Percentiles rank a stretch among this genome's conserved stretches.
These are phyloP conservation scores for Iphiclides podalirius DNA, from an alignment of 2,888 invertebrate genomes.

Conservation along the genomic window DNA sequence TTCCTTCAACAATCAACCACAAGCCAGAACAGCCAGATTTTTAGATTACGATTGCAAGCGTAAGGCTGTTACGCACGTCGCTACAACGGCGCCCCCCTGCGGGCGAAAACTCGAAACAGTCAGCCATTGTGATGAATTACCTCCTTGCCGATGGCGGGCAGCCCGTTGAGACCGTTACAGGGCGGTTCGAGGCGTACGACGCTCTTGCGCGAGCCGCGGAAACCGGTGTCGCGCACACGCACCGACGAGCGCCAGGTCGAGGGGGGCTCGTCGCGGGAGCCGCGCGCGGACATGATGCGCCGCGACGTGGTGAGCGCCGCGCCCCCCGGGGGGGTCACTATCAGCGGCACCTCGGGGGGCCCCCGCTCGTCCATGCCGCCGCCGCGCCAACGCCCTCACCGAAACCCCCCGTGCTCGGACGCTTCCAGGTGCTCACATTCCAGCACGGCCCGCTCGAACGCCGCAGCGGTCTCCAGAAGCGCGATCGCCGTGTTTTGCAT, in stretches of 20 bases:
- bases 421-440: constrained; percentile 73
- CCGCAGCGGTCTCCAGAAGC: constrained; percentile 69
- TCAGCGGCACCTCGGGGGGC: constrained; percentile 72
- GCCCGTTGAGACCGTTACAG: constrained; percentile 82
- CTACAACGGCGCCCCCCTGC: too few species aligned
- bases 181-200: constrained; percentile 83
- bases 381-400: constrained; percentile 79
- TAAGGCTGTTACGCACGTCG: too few species aligned
- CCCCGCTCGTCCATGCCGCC: constrained; percentile 81
- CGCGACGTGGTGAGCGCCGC: constrained; percentile 64
- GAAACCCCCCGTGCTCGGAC: constrained; percentile 71
- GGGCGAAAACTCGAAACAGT: too few species aligned
- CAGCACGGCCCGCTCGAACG: constrained; percentile 69
- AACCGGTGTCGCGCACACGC: constrained; percentile 82
- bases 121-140: too few species aligned
- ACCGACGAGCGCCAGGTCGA: constrained; percentile 83
- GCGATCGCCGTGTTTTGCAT: constrained; percentile 77
- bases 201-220: constrained; percentile 82
- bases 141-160: constrained; percentile 80
- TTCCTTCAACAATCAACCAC: too few species aligned
- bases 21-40: too few species aligned
- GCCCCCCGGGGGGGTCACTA: constrained; percentile 66
- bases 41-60: too few species aligned
- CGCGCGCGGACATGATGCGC: constrained; percentile 62
- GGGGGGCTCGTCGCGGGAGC: constrained; percentile 65